Conservation (phyloP, 2,888 invertebrate genomes). For the Netelia virgata region DNA sequence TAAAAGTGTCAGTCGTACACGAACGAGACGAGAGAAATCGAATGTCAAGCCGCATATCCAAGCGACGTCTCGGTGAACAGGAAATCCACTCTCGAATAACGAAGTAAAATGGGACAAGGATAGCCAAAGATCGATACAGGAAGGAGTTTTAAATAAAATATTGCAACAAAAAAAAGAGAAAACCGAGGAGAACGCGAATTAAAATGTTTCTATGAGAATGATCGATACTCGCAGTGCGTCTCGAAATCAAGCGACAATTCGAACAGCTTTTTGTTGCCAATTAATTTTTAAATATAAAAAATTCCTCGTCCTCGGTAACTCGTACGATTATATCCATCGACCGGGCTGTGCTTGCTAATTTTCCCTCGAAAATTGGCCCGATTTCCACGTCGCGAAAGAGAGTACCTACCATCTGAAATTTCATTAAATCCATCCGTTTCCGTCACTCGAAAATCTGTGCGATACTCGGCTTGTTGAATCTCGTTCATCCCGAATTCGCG, state of each 20-base stretch:
- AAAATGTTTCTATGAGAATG: too few relatives aligned
- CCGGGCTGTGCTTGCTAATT: background rate
- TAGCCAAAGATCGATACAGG: constrained; percentile 21
- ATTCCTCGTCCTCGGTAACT: background rate
- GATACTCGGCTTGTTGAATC: background rate
- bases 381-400: background rate
- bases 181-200: too few relatives aligned
- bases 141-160: constrained; percentile 3
- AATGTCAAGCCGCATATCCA: constrained; percentile 29
- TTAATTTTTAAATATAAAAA: background rate
- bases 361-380: constrained; percentile 2
- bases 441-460: constrained; percentile 37
- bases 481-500: background rate
- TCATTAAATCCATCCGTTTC: constrained; percentile 16
- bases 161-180: background rate
- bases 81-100: constrained; percentile 43
- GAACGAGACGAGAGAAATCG: constrained; percentile 18
- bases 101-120: constrained; percentile 36
- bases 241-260: too few relatives aligned
- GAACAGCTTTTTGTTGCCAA: background rate
- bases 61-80: constrained; percentile 21
- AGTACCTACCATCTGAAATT: constrained; percentile 5
- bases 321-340: background rate
- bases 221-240: too few relatives aligned
- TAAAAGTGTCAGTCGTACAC: constrained; percentile 1